phyloP scores from a whole-genome alignment of 23 tunicate species.

The Botrylloides violaceus region DNA sequence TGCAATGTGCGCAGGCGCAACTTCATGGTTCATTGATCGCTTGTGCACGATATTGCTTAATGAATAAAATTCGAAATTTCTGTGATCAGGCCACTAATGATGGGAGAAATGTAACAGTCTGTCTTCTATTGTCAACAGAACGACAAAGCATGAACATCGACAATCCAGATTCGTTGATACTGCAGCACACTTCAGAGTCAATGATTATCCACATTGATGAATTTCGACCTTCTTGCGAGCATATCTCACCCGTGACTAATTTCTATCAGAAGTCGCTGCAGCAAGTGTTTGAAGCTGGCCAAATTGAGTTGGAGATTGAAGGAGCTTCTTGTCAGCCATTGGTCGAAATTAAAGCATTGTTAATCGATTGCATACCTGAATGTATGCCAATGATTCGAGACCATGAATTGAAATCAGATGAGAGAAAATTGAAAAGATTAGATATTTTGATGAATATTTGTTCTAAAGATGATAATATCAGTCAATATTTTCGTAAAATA shows the following conservation, averaged over 20 bases:
- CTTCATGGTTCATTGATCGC: slow-evolving; percentile 34
- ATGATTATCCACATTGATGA: slow-evolving; percentile 50
- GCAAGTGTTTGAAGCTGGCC: slow-evolving; percentile 23
- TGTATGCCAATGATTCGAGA: slow-evolving; percentile 27
- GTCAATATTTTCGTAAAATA: slow-evolving; percentile 7
- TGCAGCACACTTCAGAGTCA: slow-evolving; percentile 48
- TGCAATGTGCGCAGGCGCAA: slow-evolving; percentile 53
- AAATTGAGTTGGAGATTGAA: not conserved
- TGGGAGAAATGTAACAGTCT: slow-evolving; percentile 22
- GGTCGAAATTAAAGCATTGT: slow-evolving; percentile 5
- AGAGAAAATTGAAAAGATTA: slow-evolving; percentile 24
- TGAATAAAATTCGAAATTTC: slow-evolving; percentile 36
- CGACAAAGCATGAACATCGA: slow-evolving; percentile 5
- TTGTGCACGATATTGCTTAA: slow-evolving; percentile 50
- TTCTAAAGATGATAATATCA: not conserved
- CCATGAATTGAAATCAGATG: slow-evolving; percentile 1
- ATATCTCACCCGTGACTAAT: slow-evolving; percentile 26
- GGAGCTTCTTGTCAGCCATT: not conserved
- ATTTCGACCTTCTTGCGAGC: slow-evolving; percentile 24
- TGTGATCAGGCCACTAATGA: not conserved
- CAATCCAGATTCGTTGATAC: slow-evolving; percentile 18
- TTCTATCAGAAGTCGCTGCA: slow-evolving; percentile 26
- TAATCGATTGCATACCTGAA: slow-evolving; percentile 28
- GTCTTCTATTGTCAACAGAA: slow-evolving; percentile 49
- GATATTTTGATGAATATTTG: slow-evolving; percentile 21